Conservation (phyloP, 2,888 invertebrate species). For the Caenorhabditis sp. region DNA sequence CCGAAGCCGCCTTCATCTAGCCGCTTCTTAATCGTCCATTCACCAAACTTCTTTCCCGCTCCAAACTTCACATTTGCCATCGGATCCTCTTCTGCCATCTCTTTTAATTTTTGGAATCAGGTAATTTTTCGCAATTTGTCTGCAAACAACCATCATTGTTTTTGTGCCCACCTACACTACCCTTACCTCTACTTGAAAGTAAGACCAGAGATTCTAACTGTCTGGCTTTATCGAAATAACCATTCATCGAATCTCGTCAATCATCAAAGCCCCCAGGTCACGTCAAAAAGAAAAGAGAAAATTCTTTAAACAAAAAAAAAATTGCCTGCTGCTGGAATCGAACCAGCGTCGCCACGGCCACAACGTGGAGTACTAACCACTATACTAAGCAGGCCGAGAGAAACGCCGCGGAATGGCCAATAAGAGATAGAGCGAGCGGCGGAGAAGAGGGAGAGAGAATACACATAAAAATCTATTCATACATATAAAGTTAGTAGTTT, state of each 20-base stretch:
- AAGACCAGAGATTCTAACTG: not conserved
- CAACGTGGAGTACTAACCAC: constrained; percentile 68
- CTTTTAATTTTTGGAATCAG: constrained; percentile 1
- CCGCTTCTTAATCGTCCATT: constrained; percentile 51
- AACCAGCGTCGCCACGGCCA: constrained; percentile 66
- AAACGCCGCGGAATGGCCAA: too few relatives aligned
- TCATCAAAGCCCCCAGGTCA: too few relatives aligned
- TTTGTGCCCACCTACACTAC: not conserved
- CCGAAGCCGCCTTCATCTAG: constrained; percentile 66
- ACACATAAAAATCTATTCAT: too few relatives aligned
- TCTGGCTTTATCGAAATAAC: too few relatives aligned
- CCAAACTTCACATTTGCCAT: constrained; percentile 36
- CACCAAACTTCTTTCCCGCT: constrained; percentile 44
- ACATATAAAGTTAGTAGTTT: too few relatives aligned
- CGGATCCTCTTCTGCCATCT: constrained; percentile 25
- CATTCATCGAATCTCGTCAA: too few relatives aligned
- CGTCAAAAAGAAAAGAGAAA: too few relatives aligned
- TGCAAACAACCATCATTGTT: too few relatives aligned
- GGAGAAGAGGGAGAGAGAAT: too few relatives aligned
- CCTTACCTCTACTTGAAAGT: not conserved
- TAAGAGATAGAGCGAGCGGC: too few relatives aligned
- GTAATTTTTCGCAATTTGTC: constrained; percentile 2
- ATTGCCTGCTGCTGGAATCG: constrained; percentile 56
- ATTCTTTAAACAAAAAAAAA: too few relatives aligned
- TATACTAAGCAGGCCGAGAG: constrained; percentile 57